Conservation (phyloP, 2,888 invertebrate species). For the Tachina fera region DNA sequence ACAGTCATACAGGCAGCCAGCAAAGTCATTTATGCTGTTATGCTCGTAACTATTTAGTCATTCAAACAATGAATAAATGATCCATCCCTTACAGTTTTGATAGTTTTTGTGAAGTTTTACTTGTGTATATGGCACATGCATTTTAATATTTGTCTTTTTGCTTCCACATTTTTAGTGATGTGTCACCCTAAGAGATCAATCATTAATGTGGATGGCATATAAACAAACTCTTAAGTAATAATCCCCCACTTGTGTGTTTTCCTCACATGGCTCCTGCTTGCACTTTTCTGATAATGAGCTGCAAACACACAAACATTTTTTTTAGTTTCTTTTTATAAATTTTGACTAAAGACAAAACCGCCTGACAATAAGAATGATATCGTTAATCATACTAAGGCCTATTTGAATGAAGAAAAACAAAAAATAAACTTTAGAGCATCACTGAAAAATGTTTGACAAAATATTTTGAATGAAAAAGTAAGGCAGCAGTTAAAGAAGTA, state of each 20-base stretch:
- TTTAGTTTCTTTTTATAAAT: background rate
- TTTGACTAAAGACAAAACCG: slow-evolving; percentile 50
- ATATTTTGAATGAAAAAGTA: no score
- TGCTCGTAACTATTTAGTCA: slow-evolving; percentile 37
- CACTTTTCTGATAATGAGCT: slow-evolving; percentile 41
- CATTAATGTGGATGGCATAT: slow-evolving; percentile 53
- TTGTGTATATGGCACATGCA: slow-evolving; percentile 23
- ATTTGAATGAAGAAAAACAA: slow-evolving; percentile 36
- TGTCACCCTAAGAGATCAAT: slow-evolving; percentile 72
- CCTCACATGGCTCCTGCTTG: slow-evolving; percentile 12
- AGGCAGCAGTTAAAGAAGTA: no score
- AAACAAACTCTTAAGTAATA: slow-evolving; percentile 51
- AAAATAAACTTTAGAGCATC: background rate
- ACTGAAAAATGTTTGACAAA: background rate
- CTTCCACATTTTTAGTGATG: slow-evolving; percentile 31
- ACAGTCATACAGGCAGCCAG: slow-evolving; percentile 31
- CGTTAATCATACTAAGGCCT: slow-evolving; percentile 69
- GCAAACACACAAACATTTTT: background rate
- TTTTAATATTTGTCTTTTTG: background rate
- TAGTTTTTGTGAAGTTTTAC: slow-evolving; percentile 19
- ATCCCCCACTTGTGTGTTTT: slow-evolving; percentile 37
- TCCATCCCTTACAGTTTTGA: slow-evolving; percentile 43
- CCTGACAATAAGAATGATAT: slow-evolving; percentile 45
- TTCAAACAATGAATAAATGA: slow-evolving; percentile 53
- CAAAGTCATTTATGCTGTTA: background rate